Base-by-base conservation (phyloP, 2,113 vertebrate species). In the Thamnophis sirtalis region DNA sequence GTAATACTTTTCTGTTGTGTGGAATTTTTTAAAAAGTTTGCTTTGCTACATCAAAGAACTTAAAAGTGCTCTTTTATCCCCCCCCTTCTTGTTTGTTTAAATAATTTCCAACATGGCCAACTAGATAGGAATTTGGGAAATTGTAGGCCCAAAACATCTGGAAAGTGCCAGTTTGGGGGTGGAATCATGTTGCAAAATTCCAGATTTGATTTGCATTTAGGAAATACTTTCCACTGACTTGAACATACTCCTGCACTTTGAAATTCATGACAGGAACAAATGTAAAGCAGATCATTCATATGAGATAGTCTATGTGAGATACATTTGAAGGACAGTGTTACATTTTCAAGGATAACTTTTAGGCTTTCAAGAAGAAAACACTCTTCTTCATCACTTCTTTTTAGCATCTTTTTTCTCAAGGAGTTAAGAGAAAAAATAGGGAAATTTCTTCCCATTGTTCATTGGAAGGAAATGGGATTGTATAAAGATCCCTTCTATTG, bases 261-360 rank as follows among this genome's bases (percentile, higher is more conserved):
- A 60, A 93, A 80, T 73, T 63, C 19, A 63, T 9, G 80, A 50
- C 68, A 94, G 68, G 80, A 89, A 33, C 89, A 95, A 95, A 94
- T 33, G 92, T 87, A 86, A 10, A 85, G 89, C 89, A 94, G 95
- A 94, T 89, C 87, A 89, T 91, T 93, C 91, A 54, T 60, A 89
- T 91, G 94, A 94, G 91, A 90, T 93, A 0, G 0, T 3, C 90
- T 92, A 88, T 90, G 93, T 93, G 94, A 96, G 94, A 95, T 89
- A 33, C 17, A 93, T 91, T 96, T 96, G 51, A 17, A 86, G 26
- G 48, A 3, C 54, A 50, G 26, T 48, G 10, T 55, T 91, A 26
- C 50, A 90, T 54, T 53, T 84, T 84, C 38, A 91, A 50, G 43
- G 55, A 48, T n/a, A 60, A 86, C 48, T 49, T 43, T 33, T n/a